These are phyloP conservation scores for Leiothrix lutea DNA, from an alignment of 2,113 vertebrate species.

Conservation along the genomic window DNA sequence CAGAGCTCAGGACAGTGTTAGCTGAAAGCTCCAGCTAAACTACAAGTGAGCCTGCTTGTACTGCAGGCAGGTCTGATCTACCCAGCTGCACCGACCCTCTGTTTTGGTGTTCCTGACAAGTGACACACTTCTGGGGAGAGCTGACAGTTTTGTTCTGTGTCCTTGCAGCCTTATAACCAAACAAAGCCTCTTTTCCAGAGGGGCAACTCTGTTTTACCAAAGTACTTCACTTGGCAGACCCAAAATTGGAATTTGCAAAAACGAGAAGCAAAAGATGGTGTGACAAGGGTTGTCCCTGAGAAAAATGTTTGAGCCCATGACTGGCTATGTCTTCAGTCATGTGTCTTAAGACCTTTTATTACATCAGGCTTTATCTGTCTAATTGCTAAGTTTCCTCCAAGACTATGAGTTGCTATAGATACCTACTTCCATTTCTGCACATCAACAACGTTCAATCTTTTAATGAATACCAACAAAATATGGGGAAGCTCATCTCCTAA, in stretches of 20 bases:
- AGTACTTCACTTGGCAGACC: neutral
- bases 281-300: neutral
- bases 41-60: rapidly evolving
- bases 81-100: neutral
- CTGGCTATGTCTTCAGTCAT: neutral
- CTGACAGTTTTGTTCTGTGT: neutral
- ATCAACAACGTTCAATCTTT: neutral
- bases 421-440: neutral
- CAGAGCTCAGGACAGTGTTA: neutral
- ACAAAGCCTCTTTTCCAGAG: neutral
- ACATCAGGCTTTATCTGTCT: neutral
- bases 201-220: neutral
- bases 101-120: neutral
- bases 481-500: neutral
- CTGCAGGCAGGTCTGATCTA: neutral
- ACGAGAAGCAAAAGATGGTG: neutral
- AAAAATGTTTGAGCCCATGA: neutral
- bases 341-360: neutral
- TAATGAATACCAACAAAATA: neutral
- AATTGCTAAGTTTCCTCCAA: neutral
- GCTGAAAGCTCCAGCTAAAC: neutral
- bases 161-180: neutral
- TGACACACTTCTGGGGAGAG: neutral
- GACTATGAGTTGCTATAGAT: neutral
- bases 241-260: neutral